A percentile compares a stretch with the other conserved stretches of the same genome.
phyloP scores from a whole-genome alignment of 2,797 vertebrate genomes.

The Dendrocincla fuliginosa region DNA sequence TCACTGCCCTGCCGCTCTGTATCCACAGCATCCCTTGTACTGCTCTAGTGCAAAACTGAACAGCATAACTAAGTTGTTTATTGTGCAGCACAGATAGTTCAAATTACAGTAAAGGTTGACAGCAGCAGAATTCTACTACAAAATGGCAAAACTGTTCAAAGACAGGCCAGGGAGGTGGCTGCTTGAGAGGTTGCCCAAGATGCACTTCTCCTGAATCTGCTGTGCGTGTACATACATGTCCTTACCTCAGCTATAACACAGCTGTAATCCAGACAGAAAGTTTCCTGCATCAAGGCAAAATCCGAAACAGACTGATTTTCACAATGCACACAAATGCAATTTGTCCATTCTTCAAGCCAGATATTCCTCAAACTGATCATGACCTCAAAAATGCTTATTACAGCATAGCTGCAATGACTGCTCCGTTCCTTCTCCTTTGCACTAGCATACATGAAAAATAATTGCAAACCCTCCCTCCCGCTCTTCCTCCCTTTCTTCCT shows the following conservation, averaged over 20 bases:
- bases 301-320: background rate
- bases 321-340: background rate
- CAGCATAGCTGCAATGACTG: background rate
- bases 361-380: background rate
- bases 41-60: background rate
- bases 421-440: background rate
- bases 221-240: background rate
- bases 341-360: background rate
- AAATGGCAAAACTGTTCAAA: background rate
- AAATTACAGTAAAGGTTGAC: background rate
- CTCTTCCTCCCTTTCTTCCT: background rate
- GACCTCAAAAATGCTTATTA: background rate
- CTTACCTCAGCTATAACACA: background rate
- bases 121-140: fast-evolving
- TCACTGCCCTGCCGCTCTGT: fast-evolving
- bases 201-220: background rate
- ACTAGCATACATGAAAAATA: background rate
- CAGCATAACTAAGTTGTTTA: background rate
- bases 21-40: fast-evolving
- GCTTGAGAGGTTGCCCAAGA: background rate
- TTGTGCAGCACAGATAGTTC: background rate
- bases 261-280: background rate
- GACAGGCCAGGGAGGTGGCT: background rate
- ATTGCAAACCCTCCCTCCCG: background rate
- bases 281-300: background rate